These are phyloP conservation scores for Paratrypauchen microcephalus DNA, from an alignment of 2,797 vertebrate species.

Conservation along the genomic window DNA sequence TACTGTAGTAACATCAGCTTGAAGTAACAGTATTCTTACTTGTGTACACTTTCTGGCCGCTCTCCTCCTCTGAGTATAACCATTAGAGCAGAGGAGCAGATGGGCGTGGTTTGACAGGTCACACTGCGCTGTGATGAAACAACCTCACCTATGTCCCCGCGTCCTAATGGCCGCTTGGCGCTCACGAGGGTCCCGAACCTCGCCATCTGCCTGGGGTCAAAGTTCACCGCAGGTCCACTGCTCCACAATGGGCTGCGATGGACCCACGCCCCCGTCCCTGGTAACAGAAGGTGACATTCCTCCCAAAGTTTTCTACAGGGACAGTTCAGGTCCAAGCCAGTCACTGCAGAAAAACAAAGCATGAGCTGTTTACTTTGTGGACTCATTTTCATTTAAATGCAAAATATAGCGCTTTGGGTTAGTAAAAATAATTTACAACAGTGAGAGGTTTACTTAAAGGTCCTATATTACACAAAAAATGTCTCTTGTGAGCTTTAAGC, in stretches of 20 bases:
- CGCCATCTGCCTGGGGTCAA: conserved; percentile 69
- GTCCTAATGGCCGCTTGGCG: conserved; percentile 65
- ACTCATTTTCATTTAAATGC: neutral
- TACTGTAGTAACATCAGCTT: neutral
- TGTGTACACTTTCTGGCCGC: neutral
- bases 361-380: conserved; percentile 13
- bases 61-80: neutral
- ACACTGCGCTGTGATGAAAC: conserved; percentile 51
- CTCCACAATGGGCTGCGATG: conserved; percentile 33
- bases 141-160: conserved; percentile 51
- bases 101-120: conserved; percentile 44
- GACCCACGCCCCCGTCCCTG: conserved; percentile 32
- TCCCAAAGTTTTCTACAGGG: conserved; percentile 51
- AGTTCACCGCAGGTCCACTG: conserved; percentile 48
- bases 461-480: too few species aligned
- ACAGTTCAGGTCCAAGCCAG: conserved; percentile 25
- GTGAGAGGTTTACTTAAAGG: too few species aligned
- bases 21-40: neutral
- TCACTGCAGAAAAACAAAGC: conserved; percentile 34
- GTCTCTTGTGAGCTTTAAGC: too few species aligned
- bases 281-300: conserved; percentile 71
- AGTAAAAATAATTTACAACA: neutral
- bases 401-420: neutral
- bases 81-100: conserved; percentile 26
- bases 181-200: conserved; percentile 50